Evolutionary conservation across 2,888 invertebrate species (phyloP), one percentile per base, ranked within the genome.

Genomic region (Luffia ferchaultella): DNA sequence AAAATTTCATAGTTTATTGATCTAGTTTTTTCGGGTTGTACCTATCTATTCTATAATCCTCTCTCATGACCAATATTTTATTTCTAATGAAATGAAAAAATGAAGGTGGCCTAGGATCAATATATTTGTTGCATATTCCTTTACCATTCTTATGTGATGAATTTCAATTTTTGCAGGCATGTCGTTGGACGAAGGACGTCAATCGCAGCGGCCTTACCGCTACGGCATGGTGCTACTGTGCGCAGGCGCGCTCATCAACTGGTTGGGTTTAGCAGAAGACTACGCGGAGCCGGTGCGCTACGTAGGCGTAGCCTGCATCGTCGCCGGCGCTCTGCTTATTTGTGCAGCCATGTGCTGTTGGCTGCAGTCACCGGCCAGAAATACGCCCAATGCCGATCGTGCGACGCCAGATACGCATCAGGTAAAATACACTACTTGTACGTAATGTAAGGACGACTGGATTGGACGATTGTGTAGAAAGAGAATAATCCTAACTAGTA

Each of bases 301-400:
- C 70, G 87, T 90, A 58, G 90, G 90, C 55, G 90, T 90, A 52
- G 90, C 90, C 18, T 89, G 90, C 73, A 90, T 91, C 59, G 87
- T 90, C n/a, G 89, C 89, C 16, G 90, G 90, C 30, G 89, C 90
- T 1, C 82, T 90, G 57, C 87, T 90, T 61, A 90, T 90, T 61
- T 90, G 90, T 65, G 87, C 89, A 18, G 90, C 90, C 51, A 90
- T 90, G 89, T 90, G 90, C 70, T 89, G 90, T 70, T 91, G 90
- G 90, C 82, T 90, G 59, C 88, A 85, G 70, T 78, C 82, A 30
- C 85, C 86, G 16, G 79, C 80, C 49, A 62, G 83, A 56, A 76
- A 75, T 64, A 76, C 82, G 51, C 78, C 76, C 54, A 63, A 67
- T 45, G 46, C 50, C 42, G 82, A 82, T 55, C 71, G 79, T 53